Evolutionary conservation across 2,113 vertebrate species (phyloP), one percentile per base, ranked within the genome.

Genomic region (Trachemys scripta): DNA sequence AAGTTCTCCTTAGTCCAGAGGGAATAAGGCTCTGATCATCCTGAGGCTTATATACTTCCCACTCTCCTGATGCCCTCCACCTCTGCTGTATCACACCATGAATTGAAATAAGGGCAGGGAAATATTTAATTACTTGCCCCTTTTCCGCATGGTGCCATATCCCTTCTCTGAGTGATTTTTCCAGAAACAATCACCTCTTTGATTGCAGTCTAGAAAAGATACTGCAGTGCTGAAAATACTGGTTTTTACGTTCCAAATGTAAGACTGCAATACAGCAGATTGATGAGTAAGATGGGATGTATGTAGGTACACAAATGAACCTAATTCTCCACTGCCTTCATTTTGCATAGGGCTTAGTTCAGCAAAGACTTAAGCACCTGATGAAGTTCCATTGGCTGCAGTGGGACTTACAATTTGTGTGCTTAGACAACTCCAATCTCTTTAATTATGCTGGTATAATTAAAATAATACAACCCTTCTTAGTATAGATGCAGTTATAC

Each of bases 81-180:
- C 8, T 20, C 53, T 54, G 53, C 53, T 54, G 53, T 54, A 22
- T 54, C 53, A 54, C 8, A 22, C 53, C 42, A 1, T 24, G 57
- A 1, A 35, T 81, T 12, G 72, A 62, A 89, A 50, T 50, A 3
- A 90, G 6, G 11, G 85, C 31, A 57, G 83, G 62, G 3, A 0
- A 5, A 47, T 20, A 4, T 1, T 1, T 42, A 10, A 45, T 83
- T 45, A 14, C n/a, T 49, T 12, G 0, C 13, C 4, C 45, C 3
- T 72, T 0, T 25, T 87, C 88, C 79, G 0, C 3, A 85, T 82
- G 7, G 2, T 29, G 10, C 6, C 45, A 0, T 35, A 65, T 47
- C 3, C 35, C 5, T 62, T 22, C 9, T 1, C 62, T 69, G 17
- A 22, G 65, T 72, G 14, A 22, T 38, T 22, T 38, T 72, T 72